Evolutionary conservation across 2,797 vertebrate species (phyloP).

Genomic region (Lagocephalus sceleratus): DNA sequence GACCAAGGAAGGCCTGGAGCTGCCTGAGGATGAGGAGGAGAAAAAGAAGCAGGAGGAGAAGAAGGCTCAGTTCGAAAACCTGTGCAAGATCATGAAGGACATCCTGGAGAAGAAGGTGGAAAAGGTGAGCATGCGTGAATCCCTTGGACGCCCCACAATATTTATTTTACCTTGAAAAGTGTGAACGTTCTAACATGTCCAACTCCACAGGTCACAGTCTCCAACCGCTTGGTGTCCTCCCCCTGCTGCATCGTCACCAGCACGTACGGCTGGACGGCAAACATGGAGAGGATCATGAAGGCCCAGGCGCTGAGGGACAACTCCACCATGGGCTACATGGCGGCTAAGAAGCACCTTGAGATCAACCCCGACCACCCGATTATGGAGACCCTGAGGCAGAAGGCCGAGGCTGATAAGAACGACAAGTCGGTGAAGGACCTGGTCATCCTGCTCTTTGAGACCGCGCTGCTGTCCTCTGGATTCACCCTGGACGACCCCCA

Average conservation of each 20-base stretch:
- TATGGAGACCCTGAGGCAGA: conserved; percentile 86
- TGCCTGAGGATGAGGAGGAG: conserved; percentile 92
- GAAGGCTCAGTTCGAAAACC: conserved; percentile 86
- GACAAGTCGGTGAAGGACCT: conserved; percentile 95
- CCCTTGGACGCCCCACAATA: not conserved
- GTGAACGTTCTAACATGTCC: not conserved
- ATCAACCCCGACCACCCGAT: conserved; percentile 92
- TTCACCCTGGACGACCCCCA: conserved; percentile 91
- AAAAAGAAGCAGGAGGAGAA: conserved; percentile 93
- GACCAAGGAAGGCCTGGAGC: conserved; percentile 92
- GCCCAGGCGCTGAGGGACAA: conserved; percentile 90
- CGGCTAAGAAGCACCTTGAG: conserved; percentile 93
- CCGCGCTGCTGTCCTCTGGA: conserved; percentile 87
- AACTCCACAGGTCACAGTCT: conserved; percentile 84
- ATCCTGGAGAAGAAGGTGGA: conserved; percentile 96
- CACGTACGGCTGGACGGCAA: conserved; percentile 91
- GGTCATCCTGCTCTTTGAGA: conserved; percentile 90
- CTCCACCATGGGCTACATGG: conserved; percentile 97
- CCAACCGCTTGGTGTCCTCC: conserved; percentile 89
- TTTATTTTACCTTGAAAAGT: not conserved
- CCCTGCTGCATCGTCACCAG: conserved; percentile 96
- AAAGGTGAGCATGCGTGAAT: conserved; percentile 76
- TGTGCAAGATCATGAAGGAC: conserved; percentile 97
- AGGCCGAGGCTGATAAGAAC: conserved; percentile 92
- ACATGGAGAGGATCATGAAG: conserved; percentile 98